These are phyloP conservation scores for Cuculus canorus DNA, from an alignment of 2,797 vertebrate genomes.

Conservation along the genomic window DNA sequence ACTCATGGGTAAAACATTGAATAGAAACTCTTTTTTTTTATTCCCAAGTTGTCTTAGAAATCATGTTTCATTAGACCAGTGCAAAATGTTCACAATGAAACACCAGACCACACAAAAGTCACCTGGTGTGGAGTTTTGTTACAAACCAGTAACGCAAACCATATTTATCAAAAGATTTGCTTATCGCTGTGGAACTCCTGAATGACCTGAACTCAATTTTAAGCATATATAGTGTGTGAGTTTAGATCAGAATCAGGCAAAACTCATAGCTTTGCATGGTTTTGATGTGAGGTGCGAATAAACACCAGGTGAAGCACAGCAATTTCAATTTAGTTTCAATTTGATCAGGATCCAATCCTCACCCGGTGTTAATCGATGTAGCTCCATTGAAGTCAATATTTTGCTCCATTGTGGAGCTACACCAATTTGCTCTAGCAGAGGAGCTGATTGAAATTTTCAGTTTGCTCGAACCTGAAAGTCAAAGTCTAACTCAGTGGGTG, in stretches of 20 bases:
- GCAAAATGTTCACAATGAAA: conserved; percentile 65
- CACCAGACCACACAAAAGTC: conserved; percentile 68
- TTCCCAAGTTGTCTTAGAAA: conserved; percentile 38
- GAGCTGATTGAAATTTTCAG: conserved; percentile 60
- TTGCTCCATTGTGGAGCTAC: neutral
- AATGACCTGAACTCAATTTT: conserved; percentile 65
- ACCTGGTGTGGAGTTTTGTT: conserved; percentile 61
- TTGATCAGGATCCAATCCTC: conserved; percentile 49
- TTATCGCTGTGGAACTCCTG: conserved; percentile 43
- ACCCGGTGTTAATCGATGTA: conserved; percentile 47
- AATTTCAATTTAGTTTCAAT: conserved; percentile 61
- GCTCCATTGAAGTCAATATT: conserved; percentile 23
- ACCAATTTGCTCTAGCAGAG: conserved; percentile 43
- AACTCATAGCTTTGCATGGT: conserved; percentile 60
- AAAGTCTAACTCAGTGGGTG: conserved; percentile 66
- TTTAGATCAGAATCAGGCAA: conserved; percentile 55
- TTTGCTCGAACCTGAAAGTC: conserved; percentile 50
- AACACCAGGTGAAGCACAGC: conserved; percentile 62
- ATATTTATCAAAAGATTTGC: conserved; percentile 58
- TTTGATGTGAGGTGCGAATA: conserved; percentile 69
- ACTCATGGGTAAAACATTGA: neutral
- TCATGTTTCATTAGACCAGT: conserved; percentile 59
- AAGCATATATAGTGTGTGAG: conserved; percentile 55
- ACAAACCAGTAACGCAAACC: conserved; percentile 59
- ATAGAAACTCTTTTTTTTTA: neutral